Base-by-base conservation (phyloP, 1,140 invertebrate species). In the Lethrus apterus region DNA sequence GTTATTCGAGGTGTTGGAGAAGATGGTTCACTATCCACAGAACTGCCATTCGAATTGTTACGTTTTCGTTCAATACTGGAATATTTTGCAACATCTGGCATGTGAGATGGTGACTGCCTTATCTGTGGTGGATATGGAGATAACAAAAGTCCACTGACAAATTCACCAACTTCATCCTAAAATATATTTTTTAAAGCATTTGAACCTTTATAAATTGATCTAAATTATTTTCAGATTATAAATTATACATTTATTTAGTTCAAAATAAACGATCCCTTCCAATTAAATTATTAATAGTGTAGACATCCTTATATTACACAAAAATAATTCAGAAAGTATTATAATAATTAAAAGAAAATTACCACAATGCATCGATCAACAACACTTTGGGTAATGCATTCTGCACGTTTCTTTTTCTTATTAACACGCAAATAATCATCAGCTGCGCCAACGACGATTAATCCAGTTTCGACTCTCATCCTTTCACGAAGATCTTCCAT, bases 381-480 rank as follows among this genome's bases (percentile, higher is more conserved):
- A 72, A 89, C 84, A 18, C 75, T 72, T 60, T 93, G 89, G 0
- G 87, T 92, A 11, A 92, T 76, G 23, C 80, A 78, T 49, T 89
- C 83, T 3, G 71, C 66, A 50, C 79, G 74, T 41, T 83, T 79
- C 58, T 88, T 86, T 2, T 73, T 70, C 29, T 81, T 80, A 4
- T 72, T 77, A 43, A 93, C 74, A 40, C 85, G 70, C 2, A 93
- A 68, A 36, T 80, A 69, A 63, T 88, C 84, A 67, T 92, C 87
- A 3, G 83, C 86, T 23, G 81, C 81, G 14, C 87, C 87, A n/a
- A 93, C 80, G 1, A 93, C 76, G 8, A 92, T 72, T 9, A 93
- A 64, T 43, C 81, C 79, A 1, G 84, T 84, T 58, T 89, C 82
- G 0, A 83, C 80, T 47, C 79, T 68, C 78, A 91, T 83, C 36